phyloP scores from a whole-genome alignment of 2,888 invertebrate genomes.

The Trissolcus brochymenae region DNA sequence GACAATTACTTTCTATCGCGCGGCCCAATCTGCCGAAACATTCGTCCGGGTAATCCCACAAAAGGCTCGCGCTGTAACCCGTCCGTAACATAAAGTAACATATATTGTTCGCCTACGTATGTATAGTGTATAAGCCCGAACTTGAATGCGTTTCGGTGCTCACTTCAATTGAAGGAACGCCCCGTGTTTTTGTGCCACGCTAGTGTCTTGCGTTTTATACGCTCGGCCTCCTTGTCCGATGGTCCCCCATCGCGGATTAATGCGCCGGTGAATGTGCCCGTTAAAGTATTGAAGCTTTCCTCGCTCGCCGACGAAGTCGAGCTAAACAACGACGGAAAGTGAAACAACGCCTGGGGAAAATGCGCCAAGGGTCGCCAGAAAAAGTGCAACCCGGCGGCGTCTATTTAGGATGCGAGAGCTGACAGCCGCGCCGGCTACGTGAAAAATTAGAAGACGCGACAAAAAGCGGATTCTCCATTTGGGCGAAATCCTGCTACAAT shows the following conservation, averaged over 20 bases:
- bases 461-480: slow-evolving; percentile 50
- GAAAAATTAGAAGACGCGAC: slow-evolving; percentile 48
- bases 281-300: slow-evolving; percentile 4
- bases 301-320: neutral
- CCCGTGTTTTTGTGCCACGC: slow-evolving; percentile 35
- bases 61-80: slow-evolving; percentile 32
- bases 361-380: slow-evolving; percentile 8
- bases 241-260: slow-evolving; percentile 25
- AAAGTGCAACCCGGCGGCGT: slow-evolving; percentile 21
- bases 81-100: slow-evolving; percentile 46
- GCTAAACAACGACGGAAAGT: slow-evolving; percentile 5
- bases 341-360: slow-evolving; percentile 24
- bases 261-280: slow-evolving; percentile 16
- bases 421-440: slow-evolving; percentile 35
- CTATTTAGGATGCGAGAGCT: slow-evolving; percentile 45
- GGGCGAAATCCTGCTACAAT: slow-evolving; percentile 44
- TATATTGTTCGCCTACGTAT: slow-evolving; percentile 45
- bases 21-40: slow-evolving; percentile 36
- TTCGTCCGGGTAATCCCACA: slow-evolving; percentile 35
- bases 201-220: slow-evolving; percentile 24
- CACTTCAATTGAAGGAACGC: slow-evolving; percentile 43
- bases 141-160: slow-evolving; percentile 40
- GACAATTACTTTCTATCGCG: slow-evolving; percentile 45
- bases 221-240: slow-evolving; percentile 19
- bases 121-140: slow-evolving; percentile 9